Evolutionary conservation across 30 jellyfish, hydroid and myxozoan genomes (phyloP).

Genomic region (Aurelia sp.): DNA sequence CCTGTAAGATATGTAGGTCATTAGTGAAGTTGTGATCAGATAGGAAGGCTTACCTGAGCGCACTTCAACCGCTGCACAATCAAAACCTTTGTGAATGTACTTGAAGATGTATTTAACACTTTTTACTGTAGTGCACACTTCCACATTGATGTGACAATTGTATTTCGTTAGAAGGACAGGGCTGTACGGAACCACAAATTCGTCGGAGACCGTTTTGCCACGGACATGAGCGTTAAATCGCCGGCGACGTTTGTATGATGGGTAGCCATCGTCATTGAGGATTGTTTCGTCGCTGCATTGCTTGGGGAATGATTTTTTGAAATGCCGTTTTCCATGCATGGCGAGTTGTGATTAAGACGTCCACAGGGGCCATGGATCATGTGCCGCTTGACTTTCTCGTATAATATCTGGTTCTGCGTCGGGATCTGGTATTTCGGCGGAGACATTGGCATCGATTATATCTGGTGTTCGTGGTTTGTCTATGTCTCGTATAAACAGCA

Average conservation of each 20-base stretch:
- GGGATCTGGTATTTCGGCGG: slow-evolving; percentile 74
- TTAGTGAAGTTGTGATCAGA: no score
- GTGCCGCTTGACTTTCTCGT: not conserved
- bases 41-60: slow-evolving; percentile 1
- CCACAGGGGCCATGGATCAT: no score
- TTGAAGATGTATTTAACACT: slow-evolving; percentile 73
- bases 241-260: slow-evolving; percentile 65
- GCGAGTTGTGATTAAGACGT: no score
- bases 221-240: slow-evolving; percentile 1
- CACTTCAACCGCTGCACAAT: slow-evolving; percentile 50
- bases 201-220: slow-evolving; percentile 1
- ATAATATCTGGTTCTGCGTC: not conserved
- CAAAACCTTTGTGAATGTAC: slow-evolving; percentile 78
- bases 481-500: slow-evolving; percentile 42
- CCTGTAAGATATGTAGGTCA: no score
- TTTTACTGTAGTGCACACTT: slow-evolving; percentile 66
- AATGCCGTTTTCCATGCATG: no score
- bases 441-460: slow-evolving; percentile 45
- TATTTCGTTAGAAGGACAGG: slow-evolving; percentile 48
- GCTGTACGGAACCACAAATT: slow-evolving; percentile 82
- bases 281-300: slow-evolving; percentile 17
- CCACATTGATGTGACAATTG: slow-evolving; percentile 79
- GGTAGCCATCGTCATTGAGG: slow-evolving; percentile 56
- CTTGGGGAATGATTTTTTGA: not conserved
- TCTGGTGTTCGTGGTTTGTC: slow-evolving; percentile 62